Evolutionary conservation across 2,113 vertebrate genomes (phyloP).

Genomic region (Hemichromis elongatus): DNA sequence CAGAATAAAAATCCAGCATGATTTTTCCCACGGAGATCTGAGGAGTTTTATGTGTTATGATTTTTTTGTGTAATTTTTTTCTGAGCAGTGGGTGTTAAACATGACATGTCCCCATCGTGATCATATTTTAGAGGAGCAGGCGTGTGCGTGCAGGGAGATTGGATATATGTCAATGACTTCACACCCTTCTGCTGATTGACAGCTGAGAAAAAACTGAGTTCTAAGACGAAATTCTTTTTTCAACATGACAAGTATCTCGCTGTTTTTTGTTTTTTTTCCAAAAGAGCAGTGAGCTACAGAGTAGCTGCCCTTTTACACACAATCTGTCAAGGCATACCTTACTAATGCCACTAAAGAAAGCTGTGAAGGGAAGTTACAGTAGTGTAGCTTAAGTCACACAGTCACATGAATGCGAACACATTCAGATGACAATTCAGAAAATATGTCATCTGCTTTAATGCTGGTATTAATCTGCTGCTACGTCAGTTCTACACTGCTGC

Average conservation of each 20-base stretch:
- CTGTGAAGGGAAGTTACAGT: neutral
- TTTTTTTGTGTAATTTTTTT: neutral
- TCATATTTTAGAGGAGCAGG: neutral
- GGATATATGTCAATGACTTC: neutral
- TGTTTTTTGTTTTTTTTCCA: neutral
- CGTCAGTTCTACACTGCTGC: neutral
- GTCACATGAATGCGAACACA: neutral
- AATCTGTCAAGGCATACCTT: neutral
- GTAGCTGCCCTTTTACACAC: neutral
- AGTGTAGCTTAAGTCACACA: neutral
- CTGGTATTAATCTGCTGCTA: neutral
- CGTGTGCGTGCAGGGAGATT: neutral
- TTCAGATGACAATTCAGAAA: neutral
- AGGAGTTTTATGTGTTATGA: neutral
- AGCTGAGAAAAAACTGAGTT: neutral
- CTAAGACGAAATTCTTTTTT: neutral
- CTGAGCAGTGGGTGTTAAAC: neutral
- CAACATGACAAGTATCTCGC: neutral
- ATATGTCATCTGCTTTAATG: neutral
- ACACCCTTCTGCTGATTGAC: accelerated
- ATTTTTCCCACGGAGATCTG: neutral
- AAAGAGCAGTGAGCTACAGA: neutral
- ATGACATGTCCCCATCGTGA: neutral
- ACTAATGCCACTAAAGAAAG: neutral
- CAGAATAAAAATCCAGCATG: neutral